phyloP scores from a whole-genome alignment of 2,797 vertebrate species.

The Pseudochromis fuscus region DNA sequence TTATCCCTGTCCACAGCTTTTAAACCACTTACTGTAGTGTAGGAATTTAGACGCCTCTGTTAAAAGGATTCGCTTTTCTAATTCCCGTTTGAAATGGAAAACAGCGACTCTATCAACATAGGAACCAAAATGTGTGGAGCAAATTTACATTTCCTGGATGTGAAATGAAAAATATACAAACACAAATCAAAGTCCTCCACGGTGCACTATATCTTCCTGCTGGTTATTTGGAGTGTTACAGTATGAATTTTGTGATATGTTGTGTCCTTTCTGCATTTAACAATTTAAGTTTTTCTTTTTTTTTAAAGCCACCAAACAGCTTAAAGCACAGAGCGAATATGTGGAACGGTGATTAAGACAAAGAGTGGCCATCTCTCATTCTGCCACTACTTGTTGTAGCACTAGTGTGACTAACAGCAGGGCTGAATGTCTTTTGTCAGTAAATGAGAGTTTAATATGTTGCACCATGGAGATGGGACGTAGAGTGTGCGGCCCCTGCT shows the following conservation, averaged over 20 bases:
- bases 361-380: conserved; percentile 73
- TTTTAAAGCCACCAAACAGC: conserved; percentile 5
- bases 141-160: conserved; percentile 62
- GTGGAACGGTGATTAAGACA: conserved; percentile 67
- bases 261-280: conserved; percentile 20
- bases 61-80: conserved; percentile 70
- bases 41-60: conserved; percentile 68
- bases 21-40: conserved; percentile 75
- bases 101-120: conserved; percentile 64
- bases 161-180: conserved; percentile 30
- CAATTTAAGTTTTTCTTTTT: conserved; percentile 26
- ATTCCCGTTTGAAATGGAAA: conserved; percentile 80
- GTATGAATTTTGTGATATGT: conserved; percentile 28
- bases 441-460: conserved; percentile 87
- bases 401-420: conserved; percentile 78
- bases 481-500: conserved; percentile 77
- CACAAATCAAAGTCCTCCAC: conserved; percentile 33
- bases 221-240: conserved; percentile 31
- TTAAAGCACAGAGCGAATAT: conserved; percentile 44
- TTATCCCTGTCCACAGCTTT: conserved; percentile 79
- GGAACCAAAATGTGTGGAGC: conserved; percentile 48
- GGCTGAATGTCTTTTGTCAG: conserved; percentile 83
- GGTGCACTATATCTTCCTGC: conserved; percentile 25
- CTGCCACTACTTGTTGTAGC: conserved; percentile 73
- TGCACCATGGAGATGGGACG: conserved; percentile 82